Evolutionary conservation across 2,888 invertebrate genomes (phyloP), one percentile per base, ranked within the genome.

Genomic region (Drosophila macrothrix): DNA sequence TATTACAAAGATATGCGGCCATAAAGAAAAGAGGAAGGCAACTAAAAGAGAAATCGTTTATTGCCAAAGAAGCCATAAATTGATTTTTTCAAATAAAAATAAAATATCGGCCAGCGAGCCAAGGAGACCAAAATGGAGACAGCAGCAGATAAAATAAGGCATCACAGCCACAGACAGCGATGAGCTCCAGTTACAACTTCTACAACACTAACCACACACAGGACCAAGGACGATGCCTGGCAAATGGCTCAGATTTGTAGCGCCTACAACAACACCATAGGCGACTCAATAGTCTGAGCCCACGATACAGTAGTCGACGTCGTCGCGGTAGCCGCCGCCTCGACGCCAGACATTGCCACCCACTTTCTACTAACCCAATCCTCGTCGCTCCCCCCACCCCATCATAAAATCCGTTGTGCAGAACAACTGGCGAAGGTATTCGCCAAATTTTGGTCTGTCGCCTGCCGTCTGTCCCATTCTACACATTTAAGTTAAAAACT

Each of bases 11-110:
- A 91, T 90, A 91, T 88, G 90, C 83, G 90, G 62, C 85, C 84
- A 90, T 85, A 90, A 91, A 91, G 88, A 82, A 78, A 71, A 60
- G 83, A 63, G 69, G 67, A 87, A 82, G 86, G 85, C 91, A 91
- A 90, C 90, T 90, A 91, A 90, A 90, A 87, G 91, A 91, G 84
- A 91, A 91, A 91, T 91, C 91, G 91, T 91, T 91, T 91, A 90
- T 88, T 91, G 90, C 91, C 82, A 88, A 90, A 88, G 88, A 88
- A 78, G 74, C 90, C 88, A 88, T 88, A 88, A 88, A 88, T 88
- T 88, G 91, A 88, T 91, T 88, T 91, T 91, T 88, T 88, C 86
- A 90, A 87, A 87, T 91, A 91, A 91, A 91, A 87, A 87, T 91
- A 87, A 87, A 90, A 91, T 90, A 68, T 67, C 73, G 54, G 69